phyloP scores from a whole-genome alignment of 2,113 vertebrate genomes.

The Triplophysa siluroides region DNA sequence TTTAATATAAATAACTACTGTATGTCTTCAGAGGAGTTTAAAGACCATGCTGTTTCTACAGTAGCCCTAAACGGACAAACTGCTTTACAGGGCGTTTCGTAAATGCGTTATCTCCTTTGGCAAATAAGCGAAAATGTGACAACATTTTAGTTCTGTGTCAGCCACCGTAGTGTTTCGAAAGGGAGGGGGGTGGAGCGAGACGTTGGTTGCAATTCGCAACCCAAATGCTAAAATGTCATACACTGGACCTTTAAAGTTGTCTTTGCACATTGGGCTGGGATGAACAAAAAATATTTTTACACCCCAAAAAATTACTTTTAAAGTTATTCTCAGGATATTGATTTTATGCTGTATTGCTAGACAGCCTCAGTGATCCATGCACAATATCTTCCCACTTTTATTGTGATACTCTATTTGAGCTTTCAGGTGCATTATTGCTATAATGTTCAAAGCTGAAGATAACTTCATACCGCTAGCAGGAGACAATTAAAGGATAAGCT shows the following conservation, averaged over 20 bases:
- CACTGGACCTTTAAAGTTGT: background rate
- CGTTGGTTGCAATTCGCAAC: too few relatives aligned
- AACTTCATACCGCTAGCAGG: background rate
- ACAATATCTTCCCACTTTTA: background rate
- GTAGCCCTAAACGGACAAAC: too few relatives aligned
- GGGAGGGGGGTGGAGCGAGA: too few relatives aligned
- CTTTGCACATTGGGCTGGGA: background rate
- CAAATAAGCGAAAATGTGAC: too few relatives aligned
- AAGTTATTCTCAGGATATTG: background rate
- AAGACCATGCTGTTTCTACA: too few relatives aligned
- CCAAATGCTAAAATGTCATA: too few relatives aligned
- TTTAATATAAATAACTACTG: too few relatives aligned
- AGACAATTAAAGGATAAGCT: background rate
- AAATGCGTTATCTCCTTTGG: too few relatives aligned
- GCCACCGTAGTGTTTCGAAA: too few relatives aligned
- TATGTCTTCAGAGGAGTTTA: too few relatives aligned
- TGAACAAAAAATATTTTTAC: background rate
- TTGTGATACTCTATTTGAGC: background rate
- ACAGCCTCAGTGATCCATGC: background rate
- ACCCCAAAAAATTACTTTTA: background rate
- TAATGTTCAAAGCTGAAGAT: background rate
- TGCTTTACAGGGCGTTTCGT: too few relatives aligned
- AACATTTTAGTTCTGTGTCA: too few relatives aligned
- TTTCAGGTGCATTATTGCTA: slow-evolving; percentile 9
- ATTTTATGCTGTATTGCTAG: background rate